phyloP scores from a whole-genome alignment of 2,113 vertebrate genomes.

The Chamaea fasciata region DNA sequence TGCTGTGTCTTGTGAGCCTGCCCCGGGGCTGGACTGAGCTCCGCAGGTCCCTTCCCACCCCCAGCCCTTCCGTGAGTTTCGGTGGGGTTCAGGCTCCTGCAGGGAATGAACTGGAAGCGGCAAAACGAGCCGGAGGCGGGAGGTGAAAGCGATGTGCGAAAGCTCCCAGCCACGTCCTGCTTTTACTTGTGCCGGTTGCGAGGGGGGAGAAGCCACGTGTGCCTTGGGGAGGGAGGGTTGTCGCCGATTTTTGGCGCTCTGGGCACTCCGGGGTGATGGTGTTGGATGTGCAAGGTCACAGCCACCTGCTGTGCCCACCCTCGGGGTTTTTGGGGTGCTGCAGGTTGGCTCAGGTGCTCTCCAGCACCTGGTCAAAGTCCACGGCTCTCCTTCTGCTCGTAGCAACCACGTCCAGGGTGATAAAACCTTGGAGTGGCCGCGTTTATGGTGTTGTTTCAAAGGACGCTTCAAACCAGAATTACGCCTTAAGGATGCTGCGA shows the following conservation, averaged over 20 bases:
- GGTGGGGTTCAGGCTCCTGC: background rate
- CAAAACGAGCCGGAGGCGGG: background rate
- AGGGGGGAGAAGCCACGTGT: background rate
- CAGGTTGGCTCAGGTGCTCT: background rate
- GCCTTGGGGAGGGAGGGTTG: accelerated
- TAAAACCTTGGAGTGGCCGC: background rate
- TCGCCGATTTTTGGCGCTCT: background rate
- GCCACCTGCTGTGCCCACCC: accelerated
- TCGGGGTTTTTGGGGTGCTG: background rate
- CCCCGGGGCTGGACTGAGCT: background rate
- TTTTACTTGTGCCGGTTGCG: accelerated
- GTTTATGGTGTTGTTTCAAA: background rate
- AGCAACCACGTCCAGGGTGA: background rate
- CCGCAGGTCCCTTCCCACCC: background rate
- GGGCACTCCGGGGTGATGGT: accelerated
- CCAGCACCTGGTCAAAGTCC: background rate
- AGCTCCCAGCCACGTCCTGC: accelerated
- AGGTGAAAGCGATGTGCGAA: accelerated
- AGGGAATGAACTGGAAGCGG: background rate
- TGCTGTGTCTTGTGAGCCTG: background rate
- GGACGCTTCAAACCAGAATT: background rate
- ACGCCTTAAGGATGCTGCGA: background rate
- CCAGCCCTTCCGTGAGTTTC: accelerated
- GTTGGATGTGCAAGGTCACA: no score
- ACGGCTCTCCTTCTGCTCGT: accelerated